Conservation (phyloP, 2,113 vertebrate species). For the Corapipo altera region DNA sequence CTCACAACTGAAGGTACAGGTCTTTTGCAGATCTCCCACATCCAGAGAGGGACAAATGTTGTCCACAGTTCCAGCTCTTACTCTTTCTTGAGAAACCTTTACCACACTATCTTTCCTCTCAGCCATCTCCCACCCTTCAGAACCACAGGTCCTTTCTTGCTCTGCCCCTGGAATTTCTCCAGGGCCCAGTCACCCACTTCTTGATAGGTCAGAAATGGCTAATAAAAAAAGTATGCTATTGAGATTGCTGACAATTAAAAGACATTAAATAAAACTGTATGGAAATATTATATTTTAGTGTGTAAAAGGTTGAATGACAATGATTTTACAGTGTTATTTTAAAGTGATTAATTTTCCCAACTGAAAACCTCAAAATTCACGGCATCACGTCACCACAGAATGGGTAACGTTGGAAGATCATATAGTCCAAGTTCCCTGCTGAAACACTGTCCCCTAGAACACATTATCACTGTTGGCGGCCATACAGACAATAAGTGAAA, state of each 20-base stretch:
- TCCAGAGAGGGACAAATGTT: background rate
- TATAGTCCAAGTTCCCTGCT: background rate
- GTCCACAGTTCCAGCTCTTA: background rate
- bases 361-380: background rate
- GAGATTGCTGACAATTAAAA: background rate
- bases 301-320: background rate
- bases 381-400: background rate
- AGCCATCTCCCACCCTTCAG: background rate
- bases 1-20: background rate
- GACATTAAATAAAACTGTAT: background rate
- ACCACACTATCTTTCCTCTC: background rate
- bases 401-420: background rate
- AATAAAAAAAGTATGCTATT: background rate
- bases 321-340: background rate
- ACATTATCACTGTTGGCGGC: background rate
- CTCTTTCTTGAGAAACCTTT: background rate
- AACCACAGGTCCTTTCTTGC: background rate
- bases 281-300: background rate
- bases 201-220: background rate
- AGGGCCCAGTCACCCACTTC: background rate
- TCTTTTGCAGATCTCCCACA: background rate
- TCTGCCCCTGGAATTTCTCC: background rate
- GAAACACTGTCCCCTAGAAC: background rate
- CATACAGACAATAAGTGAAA: background rate
- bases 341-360: background rate